Evolutionary conservation across 2,113 vertebrate genomes (phyloP).

Genomic region (Thomomys bottae): DNA sequence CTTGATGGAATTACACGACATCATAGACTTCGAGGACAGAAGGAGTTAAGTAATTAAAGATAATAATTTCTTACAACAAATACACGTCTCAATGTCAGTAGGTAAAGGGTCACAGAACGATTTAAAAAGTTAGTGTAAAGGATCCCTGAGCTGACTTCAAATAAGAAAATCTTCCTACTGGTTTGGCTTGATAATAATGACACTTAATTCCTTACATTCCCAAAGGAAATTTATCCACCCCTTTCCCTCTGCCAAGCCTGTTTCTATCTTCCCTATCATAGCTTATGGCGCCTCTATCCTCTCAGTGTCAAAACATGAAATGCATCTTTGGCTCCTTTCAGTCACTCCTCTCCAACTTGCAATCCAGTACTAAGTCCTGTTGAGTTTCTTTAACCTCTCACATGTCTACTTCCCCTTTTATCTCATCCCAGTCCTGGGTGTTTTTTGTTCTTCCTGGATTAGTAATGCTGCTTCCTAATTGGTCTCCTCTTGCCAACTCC

Average conservation of each 20-base stretch:
- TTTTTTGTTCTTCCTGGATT: conserved; percentile 25
- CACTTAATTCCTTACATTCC: conserved; percentile 45
- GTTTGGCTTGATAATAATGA: conserved; percentile 52
- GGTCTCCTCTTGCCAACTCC: background rate
- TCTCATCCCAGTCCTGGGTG: conserved; percentile 48
- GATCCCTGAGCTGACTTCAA: conserved; percentile 31
- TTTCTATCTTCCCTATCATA: conserved; percentile 76
- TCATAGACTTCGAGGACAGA: conserved; percentile 58
- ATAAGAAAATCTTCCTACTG: conserved; percentile 27
- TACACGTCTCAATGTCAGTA: conserved; percentile 20
- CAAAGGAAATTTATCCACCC: conserved; percentile 60
- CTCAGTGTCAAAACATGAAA: conserved; percentile 58
- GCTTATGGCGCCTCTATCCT: conserved; percentile 64
- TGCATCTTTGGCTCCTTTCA: conserved; percentile 42
- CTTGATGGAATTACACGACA: conserved; percentile 36
- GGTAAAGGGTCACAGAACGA: conserved; percentile 55
- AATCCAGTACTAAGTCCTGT: background rate
- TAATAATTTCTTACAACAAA: conserved; percentile 50
- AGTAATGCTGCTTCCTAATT: background rate
- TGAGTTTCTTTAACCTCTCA: conserved; percentile 37
- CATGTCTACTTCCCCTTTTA: conserved; percentile 54
- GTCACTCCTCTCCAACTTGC: background rate
- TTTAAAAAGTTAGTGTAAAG: conserved; percentile 13
- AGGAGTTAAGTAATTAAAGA: conserved; percentile 42
- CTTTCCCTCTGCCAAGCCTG: conserved; percentile 56